Evolutionary conservation across 2,888 invertebrate genomes (phyloP), one percentile per base, ranked within the genome.

Genomic region (Polia nebulosa): DNA sequence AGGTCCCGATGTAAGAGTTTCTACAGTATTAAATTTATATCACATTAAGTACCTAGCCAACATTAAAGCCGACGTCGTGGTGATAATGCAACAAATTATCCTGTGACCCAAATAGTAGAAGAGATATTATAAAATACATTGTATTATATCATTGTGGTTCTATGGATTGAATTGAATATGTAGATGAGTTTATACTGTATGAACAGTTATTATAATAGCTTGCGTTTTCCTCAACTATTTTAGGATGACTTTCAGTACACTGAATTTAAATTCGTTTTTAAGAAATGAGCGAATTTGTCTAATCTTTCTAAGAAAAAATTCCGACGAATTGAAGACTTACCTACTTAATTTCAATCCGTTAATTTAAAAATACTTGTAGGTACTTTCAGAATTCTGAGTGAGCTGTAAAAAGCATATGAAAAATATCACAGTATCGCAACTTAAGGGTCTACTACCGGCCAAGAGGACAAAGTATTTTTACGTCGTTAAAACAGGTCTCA

Each of bases 41-140:
- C 22, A 39, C n/a, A 41, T 3, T 45, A n/a, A 27, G 3, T 15
- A 15, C 1, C 15, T 47, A 25, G 11, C 51, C n/a, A 56, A 57
- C n/a, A 25, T 32, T 51, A 6, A 4, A 6, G 13, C 11, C 22
- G 29, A 47, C 15, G 34, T 45, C 2, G 15, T 15, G 27, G 13
- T 5, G 8, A 34, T 29, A 41, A n/a, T 6, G 0, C 32, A 34
- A 8, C 17, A 27, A 44, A 39, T 59, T 71, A 60, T 60, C 41
- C 61, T 71, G n/a, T 51, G 22, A 51, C 41, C 61, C 29, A 41
- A 36, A 29, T 51, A 44, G 1, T 27, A 2, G 0, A 69, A 29
- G 15, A 0, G 13, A 15, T 32, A 20, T 36, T 25, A 47, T 25
- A 47, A 36, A 4, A n/a, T 49, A 22, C 11, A 9, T 27, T 34